Conservation (phyloP, 2,888 invertebrate genomes). For the Cantharis rufa region DNA sequence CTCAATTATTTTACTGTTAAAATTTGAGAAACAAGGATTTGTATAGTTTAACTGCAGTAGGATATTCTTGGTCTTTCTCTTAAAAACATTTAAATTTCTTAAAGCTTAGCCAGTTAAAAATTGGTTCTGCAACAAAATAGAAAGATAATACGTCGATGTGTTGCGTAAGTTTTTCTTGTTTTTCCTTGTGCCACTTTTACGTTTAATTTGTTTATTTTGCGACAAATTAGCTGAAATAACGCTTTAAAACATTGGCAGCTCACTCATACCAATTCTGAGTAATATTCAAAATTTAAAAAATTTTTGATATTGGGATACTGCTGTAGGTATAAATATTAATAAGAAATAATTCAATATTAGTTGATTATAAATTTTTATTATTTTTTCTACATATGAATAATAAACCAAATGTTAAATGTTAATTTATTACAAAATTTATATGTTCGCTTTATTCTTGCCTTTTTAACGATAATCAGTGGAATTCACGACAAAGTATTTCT, state of each 20-base stretch:
- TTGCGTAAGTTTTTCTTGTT: neutral
- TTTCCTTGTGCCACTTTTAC: neutral
- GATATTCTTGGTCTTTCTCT: too few relatives aligned
- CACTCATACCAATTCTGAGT: too few relatives aligned
- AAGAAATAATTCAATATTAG: too few relatives aligned
- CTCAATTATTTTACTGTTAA: too few relatives aligned
- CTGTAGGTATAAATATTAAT: too few relatives aligned
- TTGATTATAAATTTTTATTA: neutral
- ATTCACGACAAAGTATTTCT: neutral
- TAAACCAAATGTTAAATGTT: neutral
- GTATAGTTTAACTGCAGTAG: neutral
- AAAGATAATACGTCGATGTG: neutral
- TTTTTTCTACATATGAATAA: neutral
- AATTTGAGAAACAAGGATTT: neutral
- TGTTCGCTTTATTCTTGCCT: neutral
- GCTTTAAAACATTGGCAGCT: too few relatives aligned
- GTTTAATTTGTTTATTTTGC: neutral
- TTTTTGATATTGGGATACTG: too few relatives aligned
- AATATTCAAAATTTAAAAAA: too few relatives aligned
- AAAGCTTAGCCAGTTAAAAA: too few relatives aligned
- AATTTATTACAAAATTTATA: neutral
- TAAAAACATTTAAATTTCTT: too few relatives aligned
- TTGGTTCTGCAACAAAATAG: too few relatives aligned
- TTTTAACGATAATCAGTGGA: neutral
- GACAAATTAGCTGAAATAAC: neutral